phyloP scores from a whole-genome alignment of 2,797 vertebrate species.

The Moxostoma hubbsi region DNA sequence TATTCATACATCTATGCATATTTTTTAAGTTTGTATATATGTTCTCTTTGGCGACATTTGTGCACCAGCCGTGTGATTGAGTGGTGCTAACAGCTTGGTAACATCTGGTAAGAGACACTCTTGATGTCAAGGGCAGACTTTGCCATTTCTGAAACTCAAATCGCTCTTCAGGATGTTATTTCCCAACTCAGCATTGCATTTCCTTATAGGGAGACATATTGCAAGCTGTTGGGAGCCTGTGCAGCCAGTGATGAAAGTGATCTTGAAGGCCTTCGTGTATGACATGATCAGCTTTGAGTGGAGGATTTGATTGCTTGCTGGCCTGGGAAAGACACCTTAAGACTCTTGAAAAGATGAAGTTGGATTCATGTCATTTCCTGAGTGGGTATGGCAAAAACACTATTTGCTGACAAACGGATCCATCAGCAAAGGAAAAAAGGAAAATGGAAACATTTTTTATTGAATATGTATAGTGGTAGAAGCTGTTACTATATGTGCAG shows the following conservation, averaged over 20 bases:
- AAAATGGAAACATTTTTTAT: slow-evolving; percentile 32
- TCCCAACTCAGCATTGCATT: slow-evolving; percentile 16
- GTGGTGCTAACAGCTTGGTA: background rate
- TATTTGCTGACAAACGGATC: slow-evolving; percentile 22
- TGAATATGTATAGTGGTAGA: slow-evolving; percentile 19
- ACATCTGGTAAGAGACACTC: slow-evolving; percentile 27
- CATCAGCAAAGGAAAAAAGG: background rate
- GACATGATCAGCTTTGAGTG: slow-evolving; percentile 29
- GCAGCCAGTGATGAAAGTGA: slow-evolving; percentile 28
- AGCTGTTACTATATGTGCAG: background rate
- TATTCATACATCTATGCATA: background rate
- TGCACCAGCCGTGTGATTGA: background rate
- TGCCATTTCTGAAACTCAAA: slow-evolving; percentile 14
- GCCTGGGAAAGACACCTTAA: slow-evolving; percentile 16
- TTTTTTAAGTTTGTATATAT: background rate
- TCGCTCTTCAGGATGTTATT: slow-evolving; percentile 25
- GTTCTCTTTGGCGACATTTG: background rate
- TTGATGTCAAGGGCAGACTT: slow-evolving; percentile 15
- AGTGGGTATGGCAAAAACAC: slow-evolving; percentile 16
- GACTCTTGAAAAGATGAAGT: slow-evolving; percentile 15
- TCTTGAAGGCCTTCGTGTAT: slow-evolving; percentile 12
- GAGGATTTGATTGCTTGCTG: slow-evolving; percentile 25
- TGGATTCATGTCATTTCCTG: slow-evolving; percentile 38
- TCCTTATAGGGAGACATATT: slow-evolving; percentile 19
- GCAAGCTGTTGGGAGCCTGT: background rate